Percentiles rank a stretch among this genome's conserved stretches.
phyloP scores from a whole-genome alignment of 1,140 invertebrate genomes.

The Formica exsecta region DNA sequence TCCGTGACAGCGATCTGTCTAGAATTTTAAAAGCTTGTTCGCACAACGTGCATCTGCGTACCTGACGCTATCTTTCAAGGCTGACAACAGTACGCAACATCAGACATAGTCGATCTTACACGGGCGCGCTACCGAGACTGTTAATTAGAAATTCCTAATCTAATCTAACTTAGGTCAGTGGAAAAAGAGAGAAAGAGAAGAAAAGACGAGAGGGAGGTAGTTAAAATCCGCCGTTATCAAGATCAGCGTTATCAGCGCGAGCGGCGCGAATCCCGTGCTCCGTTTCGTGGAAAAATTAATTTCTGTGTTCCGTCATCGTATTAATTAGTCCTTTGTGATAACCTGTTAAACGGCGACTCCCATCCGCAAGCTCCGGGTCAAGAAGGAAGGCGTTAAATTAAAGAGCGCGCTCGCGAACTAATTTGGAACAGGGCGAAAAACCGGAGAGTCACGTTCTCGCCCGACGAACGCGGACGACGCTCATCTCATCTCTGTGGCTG shows the following conservation, averaged over 20 bases:
- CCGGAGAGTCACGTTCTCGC: conserved; percentile 52
- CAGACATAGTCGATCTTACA: conserved; percentile 10
- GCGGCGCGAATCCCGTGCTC: not conserved
- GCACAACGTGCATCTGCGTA: not conserved
- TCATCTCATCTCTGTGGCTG: not conserved
- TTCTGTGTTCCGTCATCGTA: conserved; percentile 51
- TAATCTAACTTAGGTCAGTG: conserved; percentile 16
- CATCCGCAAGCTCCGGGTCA: conserved; percentile 63
- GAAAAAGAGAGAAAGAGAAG: not conserved
- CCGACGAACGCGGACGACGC: conserved; percentile 29
- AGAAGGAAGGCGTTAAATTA: conserved; percentile 71
- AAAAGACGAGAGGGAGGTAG: not conserved
- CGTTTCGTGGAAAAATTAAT: conserved; percentile 42
- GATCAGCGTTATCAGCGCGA: conserved; percentile 17
- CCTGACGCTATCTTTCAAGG: conserved; percentile 17
- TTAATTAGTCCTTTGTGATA: conserved; percentile 62
- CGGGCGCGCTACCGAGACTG: not conserved
- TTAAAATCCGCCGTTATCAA: conserved; percentile 42
- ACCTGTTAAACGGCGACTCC: conserved; percentile 29
- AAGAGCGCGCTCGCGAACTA: conserved; percentile 65
- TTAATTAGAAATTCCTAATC: conserved; percentile 59
- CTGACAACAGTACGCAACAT: not conserved
- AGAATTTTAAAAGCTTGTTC: conserved; percentile 32
- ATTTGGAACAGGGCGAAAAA: conserved; percentile 65
- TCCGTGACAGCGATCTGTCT: not conserved